Conservation (phyloP, 2,888 invertebrate species). For the Ligdia adustata region DNA sequence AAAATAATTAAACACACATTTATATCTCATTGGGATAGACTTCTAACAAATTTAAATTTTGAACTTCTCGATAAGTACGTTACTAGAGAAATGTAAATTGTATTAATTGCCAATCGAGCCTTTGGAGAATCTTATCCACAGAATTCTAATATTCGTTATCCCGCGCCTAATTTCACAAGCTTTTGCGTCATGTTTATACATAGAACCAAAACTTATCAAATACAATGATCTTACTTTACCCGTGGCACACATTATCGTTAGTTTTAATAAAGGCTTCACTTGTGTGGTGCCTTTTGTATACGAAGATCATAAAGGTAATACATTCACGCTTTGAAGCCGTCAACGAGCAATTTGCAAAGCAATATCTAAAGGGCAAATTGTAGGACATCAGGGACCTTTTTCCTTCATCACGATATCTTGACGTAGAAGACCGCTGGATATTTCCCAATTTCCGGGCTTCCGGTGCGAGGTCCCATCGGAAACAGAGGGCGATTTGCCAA, state of each 20-base stretch:
- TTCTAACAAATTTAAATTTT: conserved; percentile 35
- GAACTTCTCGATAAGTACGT: conserved; percentile 12
- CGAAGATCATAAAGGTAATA: conserved; percentile 18
- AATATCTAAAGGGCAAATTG: conserved; percentile 31
- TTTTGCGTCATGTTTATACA: background rate
- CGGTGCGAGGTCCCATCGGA: conserved; percentile 58
- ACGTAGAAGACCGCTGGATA: conserved; percentile 49
- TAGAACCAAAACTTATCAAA: conserved; percentile 17
- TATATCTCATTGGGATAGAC: conserved; percentile 28
- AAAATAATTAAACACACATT: conserved; percentile 53
- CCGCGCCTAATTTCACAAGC: conserved; percentile 4
- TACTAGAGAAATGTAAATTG: too few relatives aligned
- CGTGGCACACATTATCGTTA: conserved; percentile 17
- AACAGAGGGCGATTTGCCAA: conserved; percentile 67
- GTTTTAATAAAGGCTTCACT: conserved; percentile 20
- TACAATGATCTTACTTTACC: conserved; percentile 3
- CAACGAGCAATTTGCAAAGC: conserved; percentile 23
- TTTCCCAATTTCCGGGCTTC: conserved; percentile 69
- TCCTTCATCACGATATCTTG: conserved; percentile 45
- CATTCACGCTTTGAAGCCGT: conserved; percentile 18
- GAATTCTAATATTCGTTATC: too few relatives aligned
- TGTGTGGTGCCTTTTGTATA: conserved; percentile 14
- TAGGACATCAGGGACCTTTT: conserved; percentile 32
- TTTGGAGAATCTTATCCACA: too few relatives aligned
- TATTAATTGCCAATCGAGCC: too few relatives aligned